phyloP scores from a whole-genome alignment of 2,113 vertebrate species.

The Hypomesus transpacificus region DNA sequence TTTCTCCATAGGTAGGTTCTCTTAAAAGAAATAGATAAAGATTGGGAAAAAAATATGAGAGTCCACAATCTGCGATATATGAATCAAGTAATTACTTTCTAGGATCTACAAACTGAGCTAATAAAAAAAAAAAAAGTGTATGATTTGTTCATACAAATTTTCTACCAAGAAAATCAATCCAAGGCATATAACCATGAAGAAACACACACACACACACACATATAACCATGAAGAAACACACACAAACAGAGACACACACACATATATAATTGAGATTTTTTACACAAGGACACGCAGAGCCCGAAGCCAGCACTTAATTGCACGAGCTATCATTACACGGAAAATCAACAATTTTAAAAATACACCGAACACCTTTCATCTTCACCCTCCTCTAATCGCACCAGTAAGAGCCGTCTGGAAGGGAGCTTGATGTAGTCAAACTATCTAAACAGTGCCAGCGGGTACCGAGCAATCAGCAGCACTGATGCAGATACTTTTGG shows the following conservation, averaged over 20 bases:
- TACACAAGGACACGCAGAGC: conserved; percentile 73
- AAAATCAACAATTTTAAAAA: conserved; percentile 80
- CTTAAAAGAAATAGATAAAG: background rate
- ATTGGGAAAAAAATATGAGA: background rate
- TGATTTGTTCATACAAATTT: conserved; percentile 33
- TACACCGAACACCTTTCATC: conserved; percentile 76
- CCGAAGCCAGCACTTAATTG: conserved; percentile 74
- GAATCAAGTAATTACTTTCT: conserved; percentile 15
- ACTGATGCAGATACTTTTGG: conserved; percentile 68
- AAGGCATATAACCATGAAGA: conserved; percentile 31
- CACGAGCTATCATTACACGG: conserved; percentile 73
- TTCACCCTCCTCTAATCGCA: conserved; percentile 68
- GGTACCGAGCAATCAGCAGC: conserved; percentile 64
- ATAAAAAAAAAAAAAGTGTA: conserved; percentile 17
- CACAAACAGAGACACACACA: conserved; percentile 47
- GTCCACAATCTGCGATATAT: conserved; percentile 7
- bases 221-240: conserved; percentile 39
- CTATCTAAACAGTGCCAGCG: conserved; percentile 74
- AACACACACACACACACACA: conserved; percentile 46
- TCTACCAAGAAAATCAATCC: conserved; percentile 45
- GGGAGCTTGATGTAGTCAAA: conserved; percentile 72
- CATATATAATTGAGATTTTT: conserved; percentile 66
- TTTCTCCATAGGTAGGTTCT: background rate
- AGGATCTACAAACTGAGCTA: conserved; percentile 6
- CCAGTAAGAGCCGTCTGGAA: conserved; percentile 71